Conservation (phyloP, 2,797 vertebrate species). For the Molossus molossus region DNA sequence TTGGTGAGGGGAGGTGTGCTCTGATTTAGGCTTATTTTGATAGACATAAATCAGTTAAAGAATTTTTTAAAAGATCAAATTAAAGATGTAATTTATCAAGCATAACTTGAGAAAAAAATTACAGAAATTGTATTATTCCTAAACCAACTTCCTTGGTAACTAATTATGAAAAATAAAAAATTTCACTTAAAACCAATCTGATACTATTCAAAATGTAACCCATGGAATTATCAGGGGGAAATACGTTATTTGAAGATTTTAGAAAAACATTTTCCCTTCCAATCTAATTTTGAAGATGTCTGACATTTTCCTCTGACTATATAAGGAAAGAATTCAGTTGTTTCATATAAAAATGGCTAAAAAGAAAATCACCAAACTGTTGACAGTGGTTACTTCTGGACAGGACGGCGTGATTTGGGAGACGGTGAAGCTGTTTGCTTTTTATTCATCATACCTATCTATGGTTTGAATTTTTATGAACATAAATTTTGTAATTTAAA, state of each 20-base stretch:
- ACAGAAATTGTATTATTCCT: not conserved
- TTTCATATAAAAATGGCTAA: slow-evolving; percentile 35
- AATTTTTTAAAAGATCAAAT: slow-evolving; percentile 12
- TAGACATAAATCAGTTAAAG: not conserved
- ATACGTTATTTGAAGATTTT: not conserved
- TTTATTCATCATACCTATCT: not conserved
- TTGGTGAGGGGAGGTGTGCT: not conserved
- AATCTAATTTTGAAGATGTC: not conserved
- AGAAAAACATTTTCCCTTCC: not conserved
- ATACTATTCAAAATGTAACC: not conserved
- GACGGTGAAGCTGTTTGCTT: not conserved
- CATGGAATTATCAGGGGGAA: not conserved
- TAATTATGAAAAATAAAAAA: slow-evolving; percentile 10
- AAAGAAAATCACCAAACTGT: not conserved
- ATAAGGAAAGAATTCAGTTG: not conserved
- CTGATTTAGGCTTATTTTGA: not conserved
- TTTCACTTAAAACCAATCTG: slow-evolving; percentile 19
- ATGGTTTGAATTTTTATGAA: slow-evolving; percentile 49
- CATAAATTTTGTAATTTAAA: slow-evolving; percentile 28
- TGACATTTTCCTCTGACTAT: not conserved
- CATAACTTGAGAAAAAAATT: not conserved
- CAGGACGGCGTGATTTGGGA: not conserved
- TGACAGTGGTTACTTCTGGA: not conserved
- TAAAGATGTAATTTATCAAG: slow-evolving; percentile 33
- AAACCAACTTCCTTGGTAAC: not conserved